Base-by-base conservation (phyloP, 2,113 vertebrate genomes). In the Electrona antarctica region DNA sequence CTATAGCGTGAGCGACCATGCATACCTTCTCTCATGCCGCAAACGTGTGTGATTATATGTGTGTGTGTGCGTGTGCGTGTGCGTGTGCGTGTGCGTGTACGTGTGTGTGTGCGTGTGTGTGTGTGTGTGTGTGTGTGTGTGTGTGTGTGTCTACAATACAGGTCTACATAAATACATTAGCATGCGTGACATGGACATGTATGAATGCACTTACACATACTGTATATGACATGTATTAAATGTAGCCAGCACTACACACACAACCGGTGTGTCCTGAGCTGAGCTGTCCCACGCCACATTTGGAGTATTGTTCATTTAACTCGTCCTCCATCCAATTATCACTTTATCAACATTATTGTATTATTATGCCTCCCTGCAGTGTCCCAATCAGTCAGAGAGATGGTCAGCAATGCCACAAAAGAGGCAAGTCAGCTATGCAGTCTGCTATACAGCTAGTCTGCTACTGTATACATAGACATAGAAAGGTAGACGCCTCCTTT, bases 1-100 rank as follows among this genome's bases (percentile, higher is more conserved):
- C 70, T 62, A 21, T 21, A 21, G 56, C 64, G 69, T 71, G 80
- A 78, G 83, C 72, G n/a, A 28, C 71, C 79, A 74, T 71, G 71
- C 73, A 60, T 80, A 72, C 67, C 76, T 54, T 64, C 70, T 10
- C 12, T 49, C 41, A 41, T 47, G 10, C 41, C 41, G 11, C 6
- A 8, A 33, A 15, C 3, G 62, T 21, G 47, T 15, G 15, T 50
- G 12, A 11, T 14, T n/a, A 3, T n/a, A 15, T 10, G 15, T 51
- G 48, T 54, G 64, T 51, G 64, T 54, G 49, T 52, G 49, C 7
- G 49, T 65, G 48, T 65, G 63, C 52, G 63, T 65, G 48, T 65
- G 63, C 29, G 48, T 52, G 63, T 51, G 49, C 7, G 21, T 7
- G 10, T 4, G 21, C 21, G 14, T 49, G 47, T 21, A 7, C 0